A percentile compares a stretch with the other conserved stretches of the same genome.
Evolutionary conservation across 2,113 vertebrate species (phyloP).

Genomic region (Fregetta grallaria): DNA sequence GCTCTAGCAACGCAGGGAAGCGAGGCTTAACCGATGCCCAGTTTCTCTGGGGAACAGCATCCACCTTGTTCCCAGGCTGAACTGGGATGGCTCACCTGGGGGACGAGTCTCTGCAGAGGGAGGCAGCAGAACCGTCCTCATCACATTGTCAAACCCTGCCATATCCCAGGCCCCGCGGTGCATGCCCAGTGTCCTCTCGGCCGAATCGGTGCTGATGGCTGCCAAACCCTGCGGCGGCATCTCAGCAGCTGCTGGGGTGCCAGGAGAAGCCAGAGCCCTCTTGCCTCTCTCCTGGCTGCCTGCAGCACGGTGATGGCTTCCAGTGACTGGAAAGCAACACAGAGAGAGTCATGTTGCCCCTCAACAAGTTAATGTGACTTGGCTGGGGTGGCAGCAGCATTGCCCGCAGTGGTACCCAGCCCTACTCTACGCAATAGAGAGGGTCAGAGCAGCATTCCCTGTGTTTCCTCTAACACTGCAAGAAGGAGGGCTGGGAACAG

Average conservation of each 20-base stretch:
- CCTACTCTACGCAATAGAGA: neutral
- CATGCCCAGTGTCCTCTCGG: fast-evolving
- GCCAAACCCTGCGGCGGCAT: slow-evolving; percentile 57
- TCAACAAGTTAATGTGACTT: neutral
- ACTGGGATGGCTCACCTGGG: slow-evolving; percentile 28
- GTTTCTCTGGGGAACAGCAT: neutral
- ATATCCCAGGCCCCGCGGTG: neutral
- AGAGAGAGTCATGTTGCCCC: neutral
- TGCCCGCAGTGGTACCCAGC: neutral
- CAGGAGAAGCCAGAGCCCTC: slow-evolving; percentile 51
- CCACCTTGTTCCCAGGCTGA: neutral
- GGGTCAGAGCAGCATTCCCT: neutral
- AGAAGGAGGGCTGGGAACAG: neutral
- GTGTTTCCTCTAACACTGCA: neutral
- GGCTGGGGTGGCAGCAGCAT: neutral
- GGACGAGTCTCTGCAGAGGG: neutral
- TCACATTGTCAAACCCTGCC: neutral
- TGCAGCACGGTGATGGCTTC: neutral
- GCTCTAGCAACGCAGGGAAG: neutral
- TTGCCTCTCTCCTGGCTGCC: neutral
- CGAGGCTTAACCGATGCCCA: neutral
- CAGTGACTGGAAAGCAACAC: neutral
- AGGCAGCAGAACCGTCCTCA: neutral
- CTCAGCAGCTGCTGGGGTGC: slow-evolving; percentile 51
- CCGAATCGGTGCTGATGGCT: fast-evolving